Conservation (phyloP, 1,140 invertebrate species). For the Drosophila lacteicornis region DNA sequence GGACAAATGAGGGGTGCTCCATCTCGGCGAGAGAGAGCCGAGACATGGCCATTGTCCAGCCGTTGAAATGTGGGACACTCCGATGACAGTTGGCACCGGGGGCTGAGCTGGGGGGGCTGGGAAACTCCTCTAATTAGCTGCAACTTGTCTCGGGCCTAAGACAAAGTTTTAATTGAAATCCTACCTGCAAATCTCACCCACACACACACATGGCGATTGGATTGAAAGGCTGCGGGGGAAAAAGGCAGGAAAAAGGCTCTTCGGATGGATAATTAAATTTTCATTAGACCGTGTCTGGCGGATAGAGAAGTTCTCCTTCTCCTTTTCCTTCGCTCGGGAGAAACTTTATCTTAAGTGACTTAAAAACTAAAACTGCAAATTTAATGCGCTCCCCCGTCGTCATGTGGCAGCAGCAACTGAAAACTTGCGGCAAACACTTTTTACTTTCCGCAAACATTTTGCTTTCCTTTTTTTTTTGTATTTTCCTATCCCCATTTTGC, state of each 20-base stretch:
- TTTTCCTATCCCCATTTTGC: slow-evolving; percentile 1
- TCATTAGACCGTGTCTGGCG: slow-evolving; percentile 59
- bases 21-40: not conserved
- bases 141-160: slow-evolving; percentile 48
- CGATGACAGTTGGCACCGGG: slow-evolving; percentile 34
- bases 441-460: slow-evolving; percentile 77
- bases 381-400: slow-evolving; percentile 72
- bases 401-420: slow-evolving; percentile 40
- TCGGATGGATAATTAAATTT: slow-evolving; percentile 74
- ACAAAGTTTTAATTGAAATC: slow-evolving; percentile 66
- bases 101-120: not conserved
- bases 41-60: slow-evolving; percentile 16
- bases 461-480: slow-evolving; percentile 35
- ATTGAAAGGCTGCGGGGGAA: slow-evolving; percentile 2
- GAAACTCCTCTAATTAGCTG: slow-evolving; percentile 55
- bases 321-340: slow-evolving; percentile 11
- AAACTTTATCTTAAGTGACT: slow-evolving; percentile 78
- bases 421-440: slow-evolving; percentile 78
- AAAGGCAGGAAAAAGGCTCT: slow-evolving; percentile 18
- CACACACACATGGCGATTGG: slow-evolving; percentile 13
- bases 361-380: slow-evolving; percentile 79
- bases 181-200: slow-evolving; percentile 54
- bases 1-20: slow-evolving; percentile 67
- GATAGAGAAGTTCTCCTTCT: slow-evolving; percentile 32
- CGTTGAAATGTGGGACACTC: slow-evolving; percentile 43